Conservation (phyloP, 2,888 invertebrate genomes). For the Macrosiphum euphorbiae region DNA sequence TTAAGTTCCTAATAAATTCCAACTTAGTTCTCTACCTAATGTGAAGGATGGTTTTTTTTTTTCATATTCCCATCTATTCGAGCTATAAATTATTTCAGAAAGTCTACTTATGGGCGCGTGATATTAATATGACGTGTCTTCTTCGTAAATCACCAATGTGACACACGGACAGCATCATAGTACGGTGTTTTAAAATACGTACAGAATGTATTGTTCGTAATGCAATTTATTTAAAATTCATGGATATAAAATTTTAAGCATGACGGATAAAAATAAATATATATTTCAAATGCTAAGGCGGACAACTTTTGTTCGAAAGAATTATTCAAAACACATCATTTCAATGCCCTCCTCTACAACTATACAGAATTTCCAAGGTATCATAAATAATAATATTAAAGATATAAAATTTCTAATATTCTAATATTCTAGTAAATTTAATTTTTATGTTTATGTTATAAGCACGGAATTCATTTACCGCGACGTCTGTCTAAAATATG, state of each 20-base stretch:
- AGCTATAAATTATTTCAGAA: background rate
- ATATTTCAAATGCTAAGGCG: background rate
- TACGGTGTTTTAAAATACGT: background rate
- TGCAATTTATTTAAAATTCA: background rate
- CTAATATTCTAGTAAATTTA: background rate
- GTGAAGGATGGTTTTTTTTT: background rate
- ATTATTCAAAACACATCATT: background rate
- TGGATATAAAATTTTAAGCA: background rate
- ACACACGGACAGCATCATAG: background rate
- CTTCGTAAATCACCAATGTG: background rate
- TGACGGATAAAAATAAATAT: background rate
- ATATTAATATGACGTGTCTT: background rate
- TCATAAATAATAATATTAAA: too few relatives aligned
- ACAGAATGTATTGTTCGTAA: background rate
- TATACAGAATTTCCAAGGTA: background rate
- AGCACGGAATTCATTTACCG: background rate
- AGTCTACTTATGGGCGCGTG: background rate
- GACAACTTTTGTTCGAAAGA: background rate
- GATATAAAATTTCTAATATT: background rate
- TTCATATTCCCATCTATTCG: background rate
- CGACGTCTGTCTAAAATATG: background rate
- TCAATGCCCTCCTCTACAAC: background rate
- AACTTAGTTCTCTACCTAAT: background rate
- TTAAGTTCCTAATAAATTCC: background rate
- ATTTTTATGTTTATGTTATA: background rate